These are phyloP conservation scores for Manduca sexta DNA, from an alignment of 1,140 invertebrate species.

Conservation along the genomic window DNA sequence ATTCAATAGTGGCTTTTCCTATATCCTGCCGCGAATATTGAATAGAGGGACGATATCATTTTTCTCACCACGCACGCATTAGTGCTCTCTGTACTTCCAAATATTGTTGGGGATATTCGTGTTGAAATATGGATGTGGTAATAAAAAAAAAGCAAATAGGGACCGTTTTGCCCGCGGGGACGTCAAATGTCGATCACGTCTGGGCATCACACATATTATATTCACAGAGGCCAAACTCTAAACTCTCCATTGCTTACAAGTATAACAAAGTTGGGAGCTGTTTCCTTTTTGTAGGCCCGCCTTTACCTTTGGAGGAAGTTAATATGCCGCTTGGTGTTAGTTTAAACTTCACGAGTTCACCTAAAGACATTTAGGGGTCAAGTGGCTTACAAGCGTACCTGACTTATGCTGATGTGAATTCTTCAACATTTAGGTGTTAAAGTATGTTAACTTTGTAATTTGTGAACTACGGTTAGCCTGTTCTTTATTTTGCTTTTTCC, in stretches of 20 bases:
- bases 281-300: conserved; percentile 2
- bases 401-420: no score
- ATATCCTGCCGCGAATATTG: conserved; percentile 41
- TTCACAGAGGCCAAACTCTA: conserved; percentile 11
- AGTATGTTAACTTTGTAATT: no score
- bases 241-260: conserved; percentile 1
- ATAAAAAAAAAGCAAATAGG: conserved; percentile 69
- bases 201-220: conserved; percentile 30
- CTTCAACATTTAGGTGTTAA: no score
- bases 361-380: no score
- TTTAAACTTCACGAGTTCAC: neutral
- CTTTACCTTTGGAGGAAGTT: neutral
- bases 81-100: conserved; percentile 56
- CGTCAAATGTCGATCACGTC: conserved; percentile 47
- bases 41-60: conserved; percentile 41
- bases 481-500: no score
- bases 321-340: neutral
- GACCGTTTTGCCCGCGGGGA: conserved; percentile 37
- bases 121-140: conserved; percentile 67
- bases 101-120: conserved; percentile 60
- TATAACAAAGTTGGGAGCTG: neutral
- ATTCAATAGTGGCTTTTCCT: conserved; percentile 41
- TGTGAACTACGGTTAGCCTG: no score
- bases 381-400: no score
- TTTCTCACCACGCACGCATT: conserved; percentile 64